Conservation (phyloP, 2,888 invertebrate genomes). For the Coremacera marginata region DNA sequence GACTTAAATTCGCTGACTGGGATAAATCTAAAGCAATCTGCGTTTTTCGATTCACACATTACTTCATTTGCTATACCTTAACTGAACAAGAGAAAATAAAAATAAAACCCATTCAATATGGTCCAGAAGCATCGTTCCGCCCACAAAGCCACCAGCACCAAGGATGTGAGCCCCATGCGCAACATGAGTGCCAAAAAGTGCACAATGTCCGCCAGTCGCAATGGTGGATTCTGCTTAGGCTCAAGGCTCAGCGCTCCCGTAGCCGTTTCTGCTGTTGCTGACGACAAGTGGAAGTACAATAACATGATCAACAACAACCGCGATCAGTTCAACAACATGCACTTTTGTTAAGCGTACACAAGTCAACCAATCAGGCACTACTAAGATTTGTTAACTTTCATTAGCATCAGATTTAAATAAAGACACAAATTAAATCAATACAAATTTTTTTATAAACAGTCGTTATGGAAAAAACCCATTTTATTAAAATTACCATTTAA, state of each 20-base stretch:
- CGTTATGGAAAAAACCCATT: not conserved
- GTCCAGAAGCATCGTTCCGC: constrained; percentile 61
- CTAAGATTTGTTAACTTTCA: not conserved
- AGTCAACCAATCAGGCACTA: not conserved
- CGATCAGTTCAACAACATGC: constrained; percentile 64
- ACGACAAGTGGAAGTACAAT: constrained; percentile 62
- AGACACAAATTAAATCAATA: not conserved
- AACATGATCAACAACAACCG: constrained; percentile 65
- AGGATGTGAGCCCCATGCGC: constrained; percentile 62
- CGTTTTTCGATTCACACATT: not conserved
- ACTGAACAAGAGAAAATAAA: constrained; percentile 18
- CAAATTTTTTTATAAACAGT: not conserved
- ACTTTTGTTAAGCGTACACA: constrained; percentile 58
- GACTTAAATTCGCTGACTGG: constrained; percentile 63
- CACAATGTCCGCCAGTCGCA: constrained; percentile 55
- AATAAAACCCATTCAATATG: constrained; percentile 55
- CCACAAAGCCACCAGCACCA: constrained; percentile 58
- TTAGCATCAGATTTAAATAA: constrained; percentile 4
- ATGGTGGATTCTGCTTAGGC: constrained; percentile 44
- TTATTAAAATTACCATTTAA: constrained; percentile 11
- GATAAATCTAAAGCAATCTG: constrained; percentile 12
- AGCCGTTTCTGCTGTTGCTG: constrained; percentile 25
- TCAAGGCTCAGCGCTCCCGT: not conserved
- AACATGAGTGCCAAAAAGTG: constrained; percentile 48
- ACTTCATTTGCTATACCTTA: not conserved